phyloP scores from a whole-genome alignment of 1,140 invertebrate species.

The Drosophila nigrodunni region DNA sequence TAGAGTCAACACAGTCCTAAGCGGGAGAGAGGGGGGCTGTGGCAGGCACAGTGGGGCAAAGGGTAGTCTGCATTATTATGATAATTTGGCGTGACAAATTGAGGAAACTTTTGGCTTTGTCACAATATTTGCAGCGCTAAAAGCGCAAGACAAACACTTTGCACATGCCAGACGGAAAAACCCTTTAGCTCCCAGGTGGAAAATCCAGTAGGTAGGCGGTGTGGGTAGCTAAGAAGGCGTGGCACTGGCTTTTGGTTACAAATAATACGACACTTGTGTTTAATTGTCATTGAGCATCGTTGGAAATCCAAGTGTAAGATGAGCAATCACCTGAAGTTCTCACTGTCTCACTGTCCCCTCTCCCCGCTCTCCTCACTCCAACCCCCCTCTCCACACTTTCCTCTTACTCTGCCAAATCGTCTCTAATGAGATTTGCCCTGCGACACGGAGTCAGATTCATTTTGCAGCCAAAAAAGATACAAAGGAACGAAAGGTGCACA shows the following conservation, averaged over 20 bases:
- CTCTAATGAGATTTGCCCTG: conserved; percentile 70
- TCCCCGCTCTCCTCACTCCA: too few relatives aligned
- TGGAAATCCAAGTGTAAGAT: conserved; percentile 29
- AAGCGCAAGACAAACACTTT: conserved; percentile 77
- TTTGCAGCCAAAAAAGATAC: conserved; percentile 8
- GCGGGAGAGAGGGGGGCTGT: neutral
- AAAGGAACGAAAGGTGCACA: too few relatives aligned
- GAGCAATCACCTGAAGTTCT: conserved; percentile 11
- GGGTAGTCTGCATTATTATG: conserved; percentile 61
- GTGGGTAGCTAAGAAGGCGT: neutral
- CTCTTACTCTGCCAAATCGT: conserved; percentile 21
- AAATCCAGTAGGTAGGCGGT: neutral
- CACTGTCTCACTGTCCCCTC: too few relatives aligned
- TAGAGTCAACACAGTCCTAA: conserved; percentile 69
- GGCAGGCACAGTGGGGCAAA: neutral
- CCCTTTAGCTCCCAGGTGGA: conserved; percentile 36
- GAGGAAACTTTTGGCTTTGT: conserved; percentile 56
- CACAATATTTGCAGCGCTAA: conserved; percentile 76
- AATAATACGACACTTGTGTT: conserved; percentile 76
- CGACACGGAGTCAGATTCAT: conserved; percentile 58
- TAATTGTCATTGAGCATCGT: conserved; percentile 64
- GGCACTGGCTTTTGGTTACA: conserved; percentile 48
- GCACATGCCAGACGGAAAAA: conserved; percentile 63
- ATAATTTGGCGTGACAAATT: conserved; percentile 75
- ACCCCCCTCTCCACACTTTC: too few relatives aligned